These are phyloP conservation scores for Vannuccia rotundouncinata DNA, from an alignment of 2,888 invertebrate genomes.

Conservation along the genomic window DNA sequence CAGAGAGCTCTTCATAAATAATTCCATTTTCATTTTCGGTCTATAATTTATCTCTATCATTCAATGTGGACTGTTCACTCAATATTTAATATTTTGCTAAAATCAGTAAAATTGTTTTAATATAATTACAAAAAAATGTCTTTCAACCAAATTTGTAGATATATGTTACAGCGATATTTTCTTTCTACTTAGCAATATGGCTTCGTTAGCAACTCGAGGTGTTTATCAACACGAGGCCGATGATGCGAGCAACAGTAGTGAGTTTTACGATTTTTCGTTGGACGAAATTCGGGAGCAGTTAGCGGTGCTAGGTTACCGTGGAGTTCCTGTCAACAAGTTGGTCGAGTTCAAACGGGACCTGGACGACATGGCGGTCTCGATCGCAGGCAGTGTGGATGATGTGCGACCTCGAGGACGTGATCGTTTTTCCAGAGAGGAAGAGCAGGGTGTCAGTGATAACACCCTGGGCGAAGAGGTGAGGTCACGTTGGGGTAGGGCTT, in stretches of 20 bases:
- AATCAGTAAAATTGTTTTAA: too few relatives aligned
- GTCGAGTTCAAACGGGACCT: constrained; percentile 46
- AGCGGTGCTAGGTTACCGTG: constrained; percentile 50
- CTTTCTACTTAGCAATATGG: not conserved
- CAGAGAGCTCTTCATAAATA: too few relatives aligned
- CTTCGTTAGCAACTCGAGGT: not conserved
- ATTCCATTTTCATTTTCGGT: too few relatives aligned
- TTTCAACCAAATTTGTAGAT: too few relatives aligned
- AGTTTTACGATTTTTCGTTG: constrained; percentile 14
- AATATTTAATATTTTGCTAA: too few relatives aligned
- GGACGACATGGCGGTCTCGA: constrained; percentile 24
- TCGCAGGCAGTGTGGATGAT: too few relatives aligned
- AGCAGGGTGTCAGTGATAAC: not conserved
- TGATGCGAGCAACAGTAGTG: not conserved
- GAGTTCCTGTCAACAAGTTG: constrained; percentile 48
- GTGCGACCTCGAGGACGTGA: not conserved
- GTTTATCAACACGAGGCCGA: not conserved
- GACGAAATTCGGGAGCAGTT: constrained; percentile 52
- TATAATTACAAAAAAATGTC: too few relatives aligned
- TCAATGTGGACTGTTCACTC: too few relatives aligned
- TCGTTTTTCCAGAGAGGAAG: not conserved
- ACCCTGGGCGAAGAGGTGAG: not conserved
- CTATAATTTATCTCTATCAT: too few relatives aligned
- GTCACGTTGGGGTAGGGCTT: too few relatives aligned
- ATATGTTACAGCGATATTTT: not conserved